Evolutionary conservation across 2,888 invertebrate species (phyloP).

Genomic region (Chrysina gloriosa): DNA sequence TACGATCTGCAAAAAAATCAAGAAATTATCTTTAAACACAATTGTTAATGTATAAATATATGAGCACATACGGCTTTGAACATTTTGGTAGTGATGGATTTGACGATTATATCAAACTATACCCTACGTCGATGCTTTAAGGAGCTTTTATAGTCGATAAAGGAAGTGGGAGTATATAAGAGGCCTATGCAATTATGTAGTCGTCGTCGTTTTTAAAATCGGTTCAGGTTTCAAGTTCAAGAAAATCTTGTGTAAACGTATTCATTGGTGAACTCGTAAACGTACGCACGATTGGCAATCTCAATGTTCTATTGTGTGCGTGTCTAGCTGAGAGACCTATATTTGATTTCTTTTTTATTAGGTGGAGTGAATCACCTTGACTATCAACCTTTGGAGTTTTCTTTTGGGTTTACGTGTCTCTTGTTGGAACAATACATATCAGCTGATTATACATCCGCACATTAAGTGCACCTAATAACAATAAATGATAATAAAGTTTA

Average conservation of each 20-base stretch:
- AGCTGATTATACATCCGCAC: too few relatives aligned
- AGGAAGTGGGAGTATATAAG: slow-evolving; percentile 6
- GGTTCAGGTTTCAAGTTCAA: slow-evolving; percentile 32
- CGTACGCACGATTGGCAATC: slow-evolving; percentile 26
- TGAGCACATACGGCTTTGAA: slow-evolving; percentile 1
- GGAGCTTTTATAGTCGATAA: background rate
- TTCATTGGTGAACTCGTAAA: background rate
- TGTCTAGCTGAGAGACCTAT: slow-evolving; percentile 1
- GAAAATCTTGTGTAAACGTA: slow-evolving; percentile 30
- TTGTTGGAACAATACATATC: too few relatives aligned
- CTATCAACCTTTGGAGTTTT: slow-evolving; percentile 1
- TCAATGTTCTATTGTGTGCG: slow-evolving; percentile 12
- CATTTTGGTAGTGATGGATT: slow-evolving; percentile 1
- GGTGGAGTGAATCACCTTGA: slow-evolving; percentile 4
- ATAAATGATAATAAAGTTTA: too few relatives aligned
- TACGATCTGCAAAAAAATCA: slow-evolving; percentile 62
- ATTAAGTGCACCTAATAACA: too few relatives aligned
- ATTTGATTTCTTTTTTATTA: background rate
- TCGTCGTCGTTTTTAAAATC: background rate
- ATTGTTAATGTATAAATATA: background rate
- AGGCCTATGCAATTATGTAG: background rate
- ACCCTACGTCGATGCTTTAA: background rate
- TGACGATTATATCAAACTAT: background rate
- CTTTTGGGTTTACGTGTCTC: background rate
- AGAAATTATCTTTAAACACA: too few relatives aligned